Percentiles rank a stretch among this genome's conserved stretches.
Conservation (phyloP, 1,140 invertebrate genomes). For the Meloidogyne floridensis region DNA sequence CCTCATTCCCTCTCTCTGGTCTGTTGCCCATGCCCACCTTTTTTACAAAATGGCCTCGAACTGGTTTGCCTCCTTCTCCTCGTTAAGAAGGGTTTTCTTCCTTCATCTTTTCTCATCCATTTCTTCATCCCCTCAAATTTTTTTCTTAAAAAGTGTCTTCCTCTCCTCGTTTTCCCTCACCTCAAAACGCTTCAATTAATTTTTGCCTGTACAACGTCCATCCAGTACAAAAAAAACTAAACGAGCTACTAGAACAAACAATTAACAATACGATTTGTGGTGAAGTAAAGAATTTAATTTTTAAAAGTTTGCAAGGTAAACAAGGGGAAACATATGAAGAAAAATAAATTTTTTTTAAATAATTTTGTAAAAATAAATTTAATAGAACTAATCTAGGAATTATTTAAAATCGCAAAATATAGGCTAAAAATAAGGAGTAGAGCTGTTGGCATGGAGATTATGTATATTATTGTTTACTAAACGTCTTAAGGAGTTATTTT, state of each 20-base stretch:
- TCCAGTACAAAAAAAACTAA: background rate
- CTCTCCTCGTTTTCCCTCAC: background rate
- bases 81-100: background rate
- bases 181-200: slow-evolving; percentile 9
- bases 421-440: too few relatives aligned
- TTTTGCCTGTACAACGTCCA: background rate
- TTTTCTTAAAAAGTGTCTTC: background rate
- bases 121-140: too few relatives aligned
- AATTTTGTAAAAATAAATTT: background rate
- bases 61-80: background rate
- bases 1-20: background rate
- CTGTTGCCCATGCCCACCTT: background rate
- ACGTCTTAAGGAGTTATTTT: too few relatives aligned
- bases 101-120: background rate
- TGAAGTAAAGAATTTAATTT: background rate
- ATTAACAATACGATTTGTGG: background rate
- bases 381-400: too few relatives aligned
- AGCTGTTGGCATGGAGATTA: too few relatives aligned
- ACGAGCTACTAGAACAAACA: background rate
- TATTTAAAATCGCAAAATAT: too few relatives aligned
- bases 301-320: background rate
- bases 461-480: too few relatives aligned
- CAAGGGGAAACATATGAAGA: background rate
- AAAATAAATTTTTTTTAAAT: background rate
- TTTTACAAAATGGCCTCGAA: slow-evolving; percentile 6